Evolutionary conservation across 1,140 invertebrate species (phyloP), one percentile per base, ranked within the genome.

Genomic region (Pygmarrhopalites habei): DNA sequence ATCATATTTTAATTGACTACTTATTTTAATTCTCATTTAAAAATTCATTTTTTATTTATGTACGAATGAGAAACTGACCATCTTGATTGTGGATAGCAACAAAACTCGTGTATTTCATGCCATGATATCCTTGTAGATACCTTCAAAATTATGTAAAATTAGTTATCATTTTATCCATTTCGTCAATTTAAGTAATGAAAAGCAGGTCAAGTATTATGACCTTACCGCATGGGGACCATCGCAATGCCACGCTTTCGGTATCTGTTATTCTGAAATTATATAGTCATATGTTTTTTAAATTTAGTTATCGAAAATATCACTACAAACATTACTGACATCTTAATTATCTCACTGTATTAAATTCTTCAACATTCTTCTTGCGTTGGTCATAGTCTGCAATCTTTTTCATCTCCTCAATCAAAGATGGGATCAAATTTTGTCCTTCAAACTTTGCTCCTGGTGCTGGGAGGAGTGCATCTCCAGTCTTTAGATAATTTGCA

Each of bases 191-290:
- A n/a, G n/a, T n/a, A n/a, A n/a, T n/a, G n/a, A n/a, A n/a, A n/a
- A n/a, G n/a, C n/a, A n/a, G n/a, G n/a, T n/a, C n/a, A n/a, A n/a
- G n/a, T n/a, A n/a, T n/a, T n/a, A n/a, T n/a, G n/a, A n/a, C n/a
- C n/a, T n/a, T n/a, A n/a, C n/a, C n/a, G n/a, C 81, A 89, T 83
- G 0, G 84, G 81, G 26, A 84, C 74, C 1, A 89, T 25, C 30
- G 83, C 80, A n/a, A 90, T 77, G 2, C 86, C 86, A 39, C 82
- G 80, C 72, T 90, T 91, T 65, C 80, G 83, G 88, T 88, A 91
- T 39, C 86, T 79, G 77, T 62, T 56, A 12, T 28, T 15, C 51
- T 62, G 78, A 46, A 35, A 7, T 35, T 35, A 15, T 35, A 15
- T 35, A 35, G 5, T 7, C 15, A 7, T 35, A 35, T 7, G 15